Evolutionary conservation across 2,888 invertebrate species (phyloP).

Genomic region (Acanthosepion esculentum): DNA sequence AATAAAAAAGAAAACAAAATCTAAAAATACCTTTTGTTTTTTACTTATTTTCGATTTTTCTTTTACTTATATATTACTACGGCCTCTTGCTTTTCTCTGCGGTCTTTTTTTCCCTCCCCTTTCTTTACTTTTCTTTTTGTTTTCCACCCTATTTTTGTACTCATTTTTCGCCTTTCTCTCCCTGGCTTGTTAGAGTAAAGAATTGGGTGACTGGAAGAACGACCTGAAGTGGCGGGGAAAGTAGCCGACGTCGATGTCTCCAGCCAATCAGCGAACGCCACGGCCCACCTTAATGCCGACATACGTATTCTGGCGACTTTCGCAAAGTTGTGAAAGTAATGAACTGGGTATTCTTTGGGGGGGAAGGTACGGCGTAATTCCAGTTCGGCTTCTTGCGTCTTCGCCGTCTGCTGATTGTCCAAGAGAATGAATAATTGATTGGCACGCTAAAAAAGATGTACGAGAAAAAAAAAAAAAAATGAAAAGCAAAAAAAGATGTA

Average conservation of each 20-base stretch:
- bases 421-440: constrained; percentile 33
- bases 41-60: background rate
- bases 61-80: background rate
- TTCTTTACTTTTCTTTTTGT: background rate
- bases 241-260: background rate
- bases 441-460: background rate
- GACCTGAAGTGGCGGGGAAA: background rate
- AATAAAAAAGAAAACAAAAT: background rate
- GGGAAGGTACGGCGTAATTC: background rate
- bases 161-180: background rate
- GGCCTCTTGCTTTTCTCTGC: background rate
- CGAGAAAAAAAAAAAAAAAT: background rate
- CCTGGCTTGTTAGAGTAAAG: background rate
- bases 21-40: background rate
- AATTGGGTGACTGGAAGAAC: background rate
- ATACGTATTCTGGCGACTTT: constrained; percentile 20
- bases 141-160: background rate
- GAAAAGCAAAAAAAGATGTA: background rate
- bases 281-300: background rate
- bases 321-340: background rate
- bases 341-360: constrained; percentile 17
- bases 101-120: background rate
- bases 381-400: background rate
- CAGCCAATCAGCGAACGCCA: constrained; percentile 33
- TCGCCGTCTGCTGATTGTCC: constrained; percentile 22